Evolutionary conservation across 2,888 invertebrate species (phyloP).

Genomic region (Catocala sponsa): DNA sequence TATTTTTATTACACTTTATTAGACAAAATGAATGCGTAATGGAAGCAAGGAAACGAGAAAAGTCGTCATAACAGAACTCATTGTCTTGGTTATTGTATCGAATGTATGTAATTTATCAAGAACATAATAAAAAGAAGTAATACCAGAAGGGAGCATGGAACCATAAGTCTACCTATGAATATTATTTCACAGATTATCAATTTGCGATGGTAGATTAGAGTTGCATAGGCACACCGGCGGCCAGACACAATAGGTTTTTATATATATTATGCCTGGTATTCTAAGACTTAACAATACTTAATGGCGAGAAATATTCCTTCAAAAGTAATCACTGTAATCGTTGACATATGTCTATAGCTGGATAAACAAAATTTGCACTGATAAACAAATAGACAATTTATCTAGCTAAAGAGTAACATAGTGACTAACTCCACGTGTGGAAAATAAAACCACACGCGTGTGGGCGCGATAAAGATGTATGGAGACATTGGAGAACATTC

Average conservation of each 20-base stretch:
- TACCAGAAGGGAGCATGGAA: neutral
- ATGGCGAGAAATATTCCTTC: no score
- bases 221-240: no score
- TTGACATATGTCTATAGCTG: neutral
- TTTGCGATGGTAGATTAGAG: neutral
- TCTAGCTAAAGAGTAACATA: constrained; percentile 16
- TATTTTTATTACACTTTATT: constrained; percentile 2
- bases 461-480: constrained; percentile 20
- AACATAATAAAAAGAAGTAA: neutral
- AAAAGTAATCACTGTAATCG: no score
- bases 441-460: constrained; percentile 19
- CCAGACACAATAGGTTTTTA: no score
- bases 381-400: constrained; percentile 3
- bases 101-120: constrained; percentile 5
- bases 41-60: constrained; percentile 12
- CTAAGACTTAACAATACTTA: no score
- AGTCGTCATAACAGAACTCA: constrained; percentile 3
- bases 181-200: neutral
- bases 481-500: constrained; percentile 10
- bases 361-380: neutral
- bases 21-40: constrained; percentile 3
- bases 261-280: no score
- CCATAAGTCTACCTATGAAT: neutral
- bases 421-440: constrained; percentile 19
- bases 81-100: constrained; percentile 12